These are phyloP conservation scores for Zaprionus obscuricornis DNA, from an alignment of 2,888 invertebrate genomes.

Conservation along the genomic window DNA sequence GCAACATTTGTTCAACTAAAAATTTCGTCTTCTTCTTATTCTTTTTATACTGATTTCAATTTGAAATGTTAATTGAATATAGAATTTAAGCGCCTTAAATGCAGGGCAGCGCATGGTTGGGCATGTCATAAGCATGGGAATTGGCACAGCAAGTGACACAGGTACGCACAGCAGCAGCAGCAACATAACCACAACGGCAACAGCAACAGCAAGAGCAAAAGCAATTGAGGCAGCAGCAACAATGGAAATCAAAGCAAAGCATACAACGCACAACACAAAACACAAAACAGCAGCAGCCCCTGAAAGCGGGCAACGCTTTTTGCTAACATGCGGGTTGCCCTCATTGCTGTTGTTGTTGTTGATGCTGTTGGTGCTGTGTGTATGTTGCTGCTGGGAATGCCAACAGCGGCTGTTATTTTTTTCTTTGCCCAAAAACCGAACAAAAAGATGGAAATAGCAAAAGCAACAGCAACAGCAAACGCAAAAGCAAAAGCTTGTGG, in stretches of 20 bases:
- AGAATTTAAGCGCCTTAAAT: slow-evolving; percentile 67
- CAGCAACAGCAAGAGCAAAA: slow-evolving; percentile 32
- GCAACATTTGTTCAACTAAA: slow-evolving; percentile 56
- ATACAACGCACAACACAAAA: slow-evolving; percentile 15
- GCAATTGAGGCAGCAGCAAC: slow-evolving; percentile 16
- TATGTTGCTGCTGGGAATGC: slow-evolving; percentile 46
- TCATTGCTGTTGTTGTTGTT: slow-evolving; percentile 23
- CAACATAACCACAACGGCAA: slow-evolving; percentile 31
- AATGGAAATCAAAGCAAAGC: slow-evolving; percentile 57
- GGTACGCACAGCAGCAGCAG: slow-evolving; percentile 56
- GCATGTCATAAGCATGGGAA: slow-evolving; percentile 49
- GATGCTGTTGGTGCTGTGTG: slow-evolving; percentile 31
- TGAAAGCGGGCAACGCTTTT: slow-evolving; percentile 56
- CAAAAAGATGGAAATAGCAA: slow-evolving; percentile 26
- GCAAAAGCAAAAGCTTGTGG: slow-evolving; percentile 22
- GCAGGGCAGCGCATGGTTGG: slow-evolving; percentile 26
- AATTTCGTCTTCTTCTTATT: too few relatives aligned
- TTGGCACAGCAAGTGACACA: slow-evolving; percentile 65
- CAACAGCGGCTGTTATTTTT: slow-evolving; percentile 52
- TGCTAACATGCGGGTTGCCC: slow-evolving; percentile 50
- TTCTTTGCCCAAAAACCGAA: slow-evolving; percentile 11
- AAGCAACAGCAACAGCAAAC: too few relatives aligned
- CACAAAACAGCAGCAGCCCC: slow-evolving; percentile 51
- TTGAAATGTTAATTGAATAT: slow-evolving; percentile 68
- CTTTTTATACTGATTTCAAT: slow-evolving; percentile 23